Conservation (phyloP, 35 echinoderm and acorn worm species). For the Eucidaris tribuloides region DNA sequence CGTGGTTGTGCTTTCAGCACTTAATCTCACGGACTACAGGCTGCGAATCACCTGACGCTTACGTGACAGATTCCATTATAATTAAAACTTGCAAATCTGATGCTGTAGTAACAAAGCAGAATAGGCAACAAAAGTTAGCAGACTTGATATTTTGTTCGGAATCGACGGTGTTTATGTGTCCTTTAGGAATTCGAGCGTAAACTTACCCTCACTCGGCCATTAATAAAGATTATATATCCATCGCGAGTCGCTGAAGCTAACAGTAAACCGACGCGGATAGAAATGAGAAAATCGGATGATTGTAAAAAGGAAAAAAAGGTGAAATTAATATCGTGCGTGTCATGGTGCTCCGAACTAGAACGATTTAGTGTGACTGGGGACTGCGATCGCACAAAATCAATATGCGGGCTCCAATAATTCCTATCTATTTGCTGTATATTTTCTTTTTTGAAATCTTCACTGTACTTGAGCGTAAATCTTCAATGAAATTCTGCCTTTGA, state of each 20-base stretch:
- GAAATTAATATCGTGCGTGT: not conserved
- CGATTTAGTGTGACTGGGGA: slow-evolving; percentile 6
- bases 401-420: no score
- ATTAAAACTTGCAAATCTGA: slow-evolving; percentile 27
- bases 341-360: not conserved
- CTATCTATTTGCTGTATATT: no score
- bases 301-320: slow-evolving; percentile 17
- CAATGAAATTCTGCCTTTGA: slow-evolving; percentile 5
- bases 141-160: not conserved
- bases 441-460: slow-evolving; percentile 16
- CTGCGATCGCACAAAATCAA: not conserved
- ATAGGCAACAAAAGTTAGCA: not conserved
- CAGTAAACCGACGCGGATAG: slow-evolving; percentile 1
- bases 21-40: slow-evolving; percentile 3
- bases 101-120: not conserved
- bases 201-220: slow-evolving; percentile 2
- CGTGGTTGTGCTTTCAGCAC: slow-evolving; percentile 1
- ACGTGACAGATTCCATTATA: slow-evolving; percentile 1
- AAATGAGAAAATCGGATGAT: slow-evolving; percentile 3
- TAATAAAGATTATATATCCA: slow-evolving; percentile 32
- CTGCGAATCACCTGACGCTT: not conserved
- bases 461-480: not conserved
- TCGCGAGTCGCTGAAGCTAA: not conserved
- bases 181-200: not conserved
- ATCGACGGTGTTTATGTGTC: not conserved